A percentile compares a stretch with the other conserved stretches of the same genome.
phyloP scores from a whole-genome alignment of 2,888 invertebrate genomes.

The Rhaphigaster nebulosa region DNA sequence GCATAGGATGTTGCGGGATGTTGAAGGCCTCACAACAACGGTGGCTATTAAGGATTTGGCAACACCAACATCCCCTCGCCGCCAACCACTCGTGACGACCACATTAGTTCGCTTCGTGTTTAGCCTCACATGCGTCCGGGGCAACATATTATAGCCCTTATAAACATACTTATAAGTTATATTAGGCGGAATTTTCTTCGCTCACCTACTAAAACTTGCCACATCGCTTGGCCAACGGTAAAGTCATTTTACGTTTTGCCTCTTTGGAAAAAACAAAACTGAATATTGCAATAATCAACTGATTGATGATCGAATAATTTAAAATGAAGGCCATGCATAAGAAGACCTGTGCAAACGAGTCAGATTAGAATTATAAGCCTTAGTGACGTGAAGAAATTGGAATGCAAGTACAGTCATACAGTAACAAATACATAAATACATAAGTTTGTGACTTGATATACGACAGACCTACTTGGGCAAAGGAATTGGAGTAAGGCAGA shows the following conservation, averaged over 20 bases:
- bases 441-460: too few relatives aligned
- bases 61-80: neutral
- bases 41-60: constrained; percentile 36
- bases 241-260: neutral
- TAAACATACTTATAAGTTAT: neutral
- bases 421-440: too few relatives aligned
- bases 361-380: too few relatives aligned
- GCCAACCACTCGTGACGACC: neutral
- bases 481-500: too few relatives aligned
- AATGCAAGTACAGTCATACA: too few relatives aligned
- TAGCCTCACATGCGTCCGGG: neutral
- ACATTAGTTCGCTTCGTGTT: neutral
- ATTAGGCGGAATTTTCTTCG: neutral
- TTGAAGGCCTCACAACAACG: neutral
- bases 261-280: neutral
- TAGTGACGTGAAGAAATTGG: too few relatives aligned
- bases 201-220: neutral
- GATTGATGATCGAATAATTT: neutral
- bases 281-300: neutral
- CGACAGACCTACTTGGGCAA: too few relatives aligned
- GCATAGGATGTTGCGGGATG: neutral
- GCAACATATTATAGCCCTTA: neutral
- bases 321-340: neutral
- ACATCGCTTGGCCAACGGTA: neutral
- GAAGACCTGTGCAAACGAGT: too few relatives aligned